Evolutionary conservation across 2,888 invertebrate species (phyloP), one percentile per base, ranked within the genome.

Genomic region (Aleiodes leptofemur): DNA sequence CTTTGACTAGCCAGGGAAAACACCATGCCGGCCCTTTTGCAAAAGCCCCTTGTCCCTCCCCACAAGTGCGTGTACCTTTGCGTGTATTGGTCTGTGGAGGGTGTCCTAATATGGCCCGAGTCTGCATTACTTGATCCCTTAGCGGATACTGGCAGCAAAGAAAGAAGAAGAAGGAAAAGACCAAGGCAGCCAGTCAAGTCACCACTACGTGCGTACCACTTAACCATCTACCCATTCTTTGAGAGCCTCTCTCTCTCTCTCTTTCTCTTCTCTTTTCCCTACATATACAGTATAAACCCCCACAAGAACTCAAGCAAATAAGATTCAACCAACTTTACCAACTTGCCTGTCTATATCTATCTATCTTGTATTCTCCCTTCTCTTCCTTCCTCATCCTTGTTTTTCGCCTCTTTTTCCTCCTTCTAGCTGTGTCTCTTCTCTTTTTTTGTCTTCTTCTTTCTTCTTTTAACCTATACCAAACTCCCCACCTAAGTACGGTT

Each of bases 81-180:
- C 43, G 0, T 43, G 43, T 43, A 43, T 43, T 43, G 43, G 43
- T 43, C 11, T 9, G 43, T 43, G 43, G 48, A 55, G 29, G 68
- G 79, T 79, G 76, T 82, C 87, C 86, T 85, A 86, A 86, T 87
- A 87, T 86, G 87, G 87, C 80, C 79, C 82, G 86, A 84, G 84
- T 85, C 84, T 83, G 83, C 87, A 86, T 86, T 86, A 83, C 83
- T 84, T 81, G 85, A 84, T 82, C 83, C 83, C 77, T 79, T 72
- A 72, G 79, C 74, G 82, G 82, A 82, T 82, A 82, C 79, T 79
- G 74, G 74, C 64, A 66, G 66, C 56, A 73, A 43, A 43, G 43
- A 43, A 69, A 72, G 55, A 16, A 50, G 72, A 59, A 64, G 53
- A 55, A 76, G 68, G 72, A 75, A 73, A 72, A 74, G 66, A 73